Conservation (phyloP, 1,140 invertebrate genomes). For the Monochamus saltuarius region DNA sequence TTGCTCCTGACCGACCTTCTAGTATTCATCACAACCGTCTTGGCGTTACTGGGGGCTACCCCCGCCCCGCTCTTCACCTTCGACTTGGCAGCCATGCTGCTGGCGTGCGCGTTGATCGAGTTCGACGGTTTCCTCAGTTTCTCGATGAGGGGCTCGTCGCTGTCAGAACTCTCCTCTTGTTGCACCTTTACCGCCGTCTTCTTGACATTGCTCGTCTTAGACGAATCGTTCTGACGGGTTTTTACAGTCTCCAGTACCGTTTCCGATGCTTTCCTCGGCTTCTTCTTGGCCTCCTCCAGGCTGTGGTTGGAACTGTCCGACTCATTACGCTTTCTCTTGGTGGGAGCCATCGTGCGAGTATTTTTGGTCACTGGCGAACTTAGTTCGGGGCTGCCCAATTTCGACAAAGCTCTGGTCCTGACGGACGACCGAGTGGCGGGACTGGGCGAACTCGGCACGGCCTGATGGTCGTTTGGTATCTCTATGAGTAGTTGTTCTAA, state of each 20-base stretch:
- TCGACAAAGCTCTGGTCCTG: constrained; percentile 68
- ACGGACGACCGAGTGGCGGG: constrained; percentile 51
- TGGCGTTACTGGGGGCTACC: constrained; percentile 32
- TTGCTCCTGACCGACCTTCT: constrained; percentile 39
- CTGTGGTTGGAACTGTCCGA: constrained; percentile 72
- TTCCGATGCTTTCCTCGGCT: constrained; percentile 55
- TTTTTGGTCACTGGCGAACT: constrained; percentile 52
- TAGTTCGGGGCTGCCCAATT: constrained; percentile 69
- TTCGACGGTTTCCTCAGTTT: constrained; percentile 61
- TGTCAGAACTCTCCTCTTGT: constrained; percentile 67
- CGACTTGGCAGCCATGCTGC: neutral
- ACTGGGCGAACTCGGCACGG: constrained; percentile 41
- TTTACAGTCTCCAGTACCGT: constrained; percentile 68
- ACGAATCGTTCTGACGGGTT: constrained; percentile 43
- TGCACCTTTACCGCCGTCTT: constrained; percentile 13
- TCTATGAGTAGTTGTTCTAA: constrained; percentile 76
- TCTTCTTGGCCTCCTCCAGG: constrained; percentile 55
- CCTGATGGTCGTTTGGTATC: constrained; percentile 60
- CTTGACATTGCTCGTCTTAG: constrained; percentile 23
- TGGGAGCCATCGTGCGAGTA: constrained; percentile 36
- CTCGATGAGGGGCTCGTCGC: constrained; percentile 76
- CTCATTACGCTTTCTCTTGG: constrained; percentile 73
- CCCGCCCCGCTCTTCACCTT: constrained; percentile 18
- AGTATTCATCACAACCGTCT: constrained; percentile 42
- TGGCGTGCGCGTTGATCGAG: constrained; percentile 18